Evolutionary conservation across 2,797 vertebrate genomes (phyloP), one percentile per base, ranked within the genome.

Genomic region (Hypotaenidia philippensis): DNA sequence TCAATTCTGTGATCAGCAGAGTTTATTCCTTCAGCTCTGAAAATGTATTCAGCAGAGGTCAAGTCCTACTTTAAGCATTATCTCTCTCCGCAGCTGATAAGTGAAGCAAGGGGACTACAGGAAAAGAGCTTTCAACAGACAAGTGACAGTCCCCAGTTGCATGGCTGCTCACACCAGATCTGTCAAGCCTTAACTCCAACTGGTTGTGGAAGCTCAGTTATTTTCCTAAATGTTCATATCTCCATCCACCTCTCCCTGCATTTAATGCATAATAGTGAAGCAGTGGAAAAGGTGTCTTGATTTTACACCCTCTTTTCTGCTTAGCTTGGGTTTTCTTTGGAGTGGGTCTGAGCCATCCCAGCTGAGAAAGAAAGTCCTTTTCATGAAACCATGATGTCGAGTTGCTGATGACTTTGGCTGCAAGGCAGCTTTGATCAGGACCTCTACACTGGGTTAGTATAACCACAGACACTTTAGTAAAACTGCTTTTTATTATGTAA

Each of bases 361-460:
- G 96, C 95, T 95, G 94, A 97, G 91, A 94, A 93, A 64, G 66
- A 90, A 96, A 97, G 95, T 88, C 56, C 89, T 94, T 97, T 97
- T 89, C 90, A 95, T 52, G 34, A 97, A 96, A 95, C 97, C 92
- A 91, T 72, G 56, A 97, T 98, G 98, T 97, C 92, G 56, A 85
- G 80, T 94, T 97, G 96, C 96, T 97, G 97, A 97, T 97, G 97
- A 97, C 97, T 97, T 96, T 95, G 97, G 96, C 97, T 97, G 97
- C 95, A 96, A 96, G 61, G 95, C 90, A 91, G 89, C 98, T 98
- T 98, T 98, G 98, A 98, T 98, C 98, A 98, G 68, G 81, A 94
- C 97, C 95, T 97, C 97, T 95, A 57, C 93, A 52, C 94, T 87
- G 53, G 91, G 80, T 87, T 88, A 81, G 65, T 79, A 83, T 93